Conservation (phyloP, 2,797 vertebrate genomes). For the Hybognathus amarus region DNA sequence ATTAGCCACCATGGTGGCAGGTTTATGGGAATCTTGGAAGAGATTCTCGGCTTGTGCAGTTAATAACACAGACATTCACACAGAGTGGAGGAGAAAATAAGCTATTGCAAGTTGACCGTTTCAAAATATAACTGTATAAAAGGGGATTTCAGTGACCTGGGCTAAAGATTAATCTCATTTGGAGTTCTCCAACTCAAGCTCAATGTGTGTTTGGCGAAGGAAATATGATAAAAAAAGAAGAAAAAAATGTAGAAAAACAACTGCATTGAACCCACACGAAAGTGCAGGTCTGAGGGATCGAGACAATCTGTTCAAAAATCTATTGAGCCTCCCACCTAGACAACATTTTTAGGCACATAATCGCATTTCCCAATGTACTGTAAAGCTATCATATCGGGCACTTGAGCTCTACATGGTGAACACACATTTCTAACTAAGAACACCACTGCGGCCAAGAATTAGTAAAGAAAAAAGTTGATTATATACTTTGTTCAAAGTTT, state of each 20-base stretch:
- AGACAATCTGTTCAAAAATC: neutral
- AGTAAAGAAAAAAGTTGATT: too few species aligned
- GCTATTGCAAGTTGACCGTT: neutral
- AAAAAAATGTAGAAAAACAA: neutral
- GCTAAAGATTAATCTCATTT: neutral
- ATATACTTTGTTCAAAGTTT: too few species aligned
- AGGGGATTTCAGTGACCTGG: neutral
- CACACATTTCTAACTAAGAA: neutral
- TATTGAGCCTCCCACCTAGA: neutral
- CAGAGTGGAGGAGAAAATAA: neutral
- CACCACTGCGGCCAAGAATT: neutral
- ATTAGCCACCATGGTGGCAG: neutral
- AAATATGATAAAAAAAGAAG: neutral
- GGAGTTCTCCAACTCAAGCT: neutral
- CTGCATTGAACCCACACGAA: neutral
- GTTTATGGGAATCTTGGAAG: slow-evolving; percentile 20
- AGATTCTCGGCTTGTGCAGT: neutral
- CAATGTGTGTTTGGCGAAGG: too few species aligned
- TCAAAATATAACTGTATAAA: neutral
- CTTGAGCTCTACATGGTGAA: neutral
- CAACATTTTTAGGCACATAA: neutral
- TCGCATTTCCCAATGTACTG: neutral
- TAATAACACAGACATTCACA: neutral
- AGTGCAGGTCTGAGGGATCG: neutral
- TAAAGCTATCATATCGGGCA: neutral